These are phyloP conservation scores for Guaruba guarouba DNA, from an alignment of 2,113 vertebrate species.

Conservation along the genomic window DNA sequence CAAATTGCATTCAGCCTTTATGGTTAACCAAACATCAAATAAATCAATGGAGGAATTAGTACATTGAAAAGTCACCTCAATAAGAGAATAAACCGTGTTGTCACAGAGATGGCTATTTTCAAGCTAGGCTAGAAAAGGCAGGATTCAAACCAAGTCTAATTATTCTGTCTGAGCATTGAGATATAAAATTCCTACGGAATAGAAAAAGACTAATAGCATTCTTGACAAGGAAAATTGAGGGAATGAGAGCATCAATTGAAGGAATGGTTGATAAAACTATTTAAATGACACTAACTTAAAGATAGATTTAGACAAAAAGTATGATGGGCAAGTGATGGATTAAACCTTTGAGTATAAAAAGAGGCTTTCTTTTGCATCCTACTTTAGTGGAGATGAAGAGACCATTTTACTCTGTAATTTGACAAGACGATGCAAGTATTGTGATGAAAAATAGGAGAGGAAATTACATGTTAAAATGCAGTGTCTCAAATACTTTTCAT, in stretches of 20 bases:
- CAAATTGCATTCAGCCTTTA: neutral
- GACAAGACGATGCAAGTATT: neutral
- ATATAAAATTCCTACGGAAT: neutral
- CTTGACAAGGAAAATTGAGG: neutral
- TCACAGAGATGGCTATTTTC: neutral
- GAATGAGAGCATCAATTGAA: neutral
- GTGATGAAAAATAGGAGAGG: neutral
- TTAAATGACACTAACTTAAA: conserved; percentile 13
- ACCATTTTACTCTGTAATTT: neutral
- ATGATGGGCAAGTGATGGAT: neutral
- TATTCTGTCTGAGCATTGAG: neutral
- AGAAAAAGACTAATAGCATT: neutral
- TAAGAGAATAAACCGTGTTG: neutral
- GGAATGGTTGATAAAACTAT: neutral
- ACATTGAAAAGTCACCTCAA: neutral
- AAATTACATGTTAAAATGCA: neutral
- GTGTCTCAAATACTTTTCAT: neutral
- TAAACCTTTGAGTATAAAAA: neutral
- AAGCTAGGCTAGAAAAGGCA: neutral
- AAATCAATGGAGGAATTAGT: neutral
- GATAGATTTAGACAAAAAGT: neutral
- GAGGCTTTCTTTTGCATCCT: neutral
- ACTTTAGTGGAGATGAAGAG: neutral
- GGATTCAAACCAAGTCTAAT: neutral
- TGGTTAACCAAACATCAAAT: neutral